Conservation (phyloP, 2,113 vertebrate genomes). For the Microcebus ravelobensis region DNA sequence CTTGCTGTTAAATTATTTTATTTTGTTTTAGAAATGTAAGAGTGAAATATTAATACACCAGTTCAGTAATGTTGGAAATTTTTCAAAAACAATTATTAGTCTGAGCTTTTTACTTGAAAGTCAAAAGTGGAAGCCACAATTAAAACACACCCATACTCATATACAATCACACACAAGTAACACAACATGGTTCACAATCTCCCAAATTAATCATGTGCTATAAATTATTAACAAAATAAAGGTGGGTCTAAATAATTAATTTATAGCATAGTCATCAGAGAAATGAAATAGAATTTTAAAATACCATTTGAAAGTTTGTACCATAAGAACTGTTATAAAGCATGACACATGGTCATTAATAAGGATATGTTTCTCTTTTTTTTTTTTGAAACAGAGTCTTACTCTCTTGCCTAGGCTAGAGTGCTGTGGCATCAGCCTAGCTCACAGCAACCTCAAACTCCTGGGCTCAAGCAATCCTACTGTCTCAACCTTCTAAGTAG, state of each 20-base stretch:
- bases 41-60: constrained; percentile 4
- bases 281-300: constrained; percentile 30
- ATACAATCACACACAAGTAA: neutral
- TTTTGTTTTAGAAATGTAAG: neutral
- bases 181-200: neutral
- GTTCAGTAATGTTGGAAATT: neutral
- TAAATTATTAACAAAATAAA: neutral
- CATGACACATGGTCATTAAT: neutral
- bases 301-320: constrained; percentile 15
- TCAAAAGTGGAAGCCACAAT: neutral
- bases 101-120: neutral
- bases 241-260: neutral
- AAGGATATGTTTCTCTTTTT: constrained; percentile 31
- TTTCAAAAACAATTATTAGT: neutral
- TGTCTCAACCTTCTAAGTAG: too few relatives aligned
- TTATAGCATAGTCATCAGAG: neutral
- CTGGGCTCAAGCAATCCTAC: too few relatives aligned
- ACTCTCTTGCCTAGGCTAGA: too few relatives aligned
- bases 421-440: too few relatives aligned
- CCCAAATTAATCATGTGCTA: neutral
- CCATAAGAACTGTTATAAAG: neutral
- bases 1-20: neutral
- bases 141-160: neutral
- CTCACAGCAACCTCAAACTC: too few relatives aligned
- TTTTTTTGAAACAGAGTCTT: too few relatives aligned